Evolutionary conservation across 2,113 vertebrate species (phyloP), one percentile per base, ranked within the genome.

Genomic region (Archilochus colubris): DNA sequence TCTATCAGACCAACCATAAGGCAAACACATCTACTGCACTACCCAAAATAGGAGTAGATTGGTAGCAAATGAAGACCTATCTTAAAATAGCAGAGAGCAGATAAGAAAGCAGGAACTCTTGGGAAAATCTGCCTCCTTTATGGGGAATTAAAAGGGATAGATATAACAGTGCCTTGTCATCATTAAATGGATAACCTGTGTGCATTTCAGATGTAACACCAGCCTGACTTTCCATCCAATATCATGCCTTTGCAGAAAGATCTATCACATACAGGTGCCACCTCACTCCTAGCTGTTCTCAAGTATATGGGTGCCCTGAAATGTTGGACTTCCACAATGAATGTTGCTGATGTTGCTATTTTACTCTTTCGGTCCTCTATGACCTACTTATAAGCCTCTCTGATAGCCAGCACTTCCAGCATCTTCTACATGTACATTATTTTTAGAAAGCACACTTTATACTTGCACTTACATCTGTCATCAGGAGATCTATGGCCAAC

Each of bases 371-470:
- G 13, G 53, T 69, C 66, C 59, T 96, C 77, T 72, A 4, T 77
- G 68, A 89, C 88, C 75, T 93, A 92, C 80, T 94, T 94, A 46
- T 36, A 96, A 91, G 76, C 61, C 62, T 31, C 76, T 72, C 55
- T 13, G 19, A 91, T 13, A 70, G 25, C 53, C 89, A 72, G 72
- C 48, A 27, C 62, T 51, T 82, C 80, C 89, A 95, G 82, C 91
- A 96, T 53, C 95, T 96, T 94, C 94, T 89, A 80, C 73, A 85
- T 81, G 31, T 0, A 40, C 7, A 6, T 87, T 97, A 93, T 97
- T 96, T 97, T 97, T 97, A 96, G 96, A 82, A 68, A 74, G 66
- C 53, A 68, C 78, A 57, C 94, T 95, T 96, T 85, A 96, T 83
- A 69, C 53, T 86, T 70, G 61, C 54, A 76, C 74, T 95, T 90